These are phyloP conservation scores for Sinocyclocheilus rhinocerous DNA, from an alignment of 2,113 vertebrate species.

Conservation along the genomic window DNA sequence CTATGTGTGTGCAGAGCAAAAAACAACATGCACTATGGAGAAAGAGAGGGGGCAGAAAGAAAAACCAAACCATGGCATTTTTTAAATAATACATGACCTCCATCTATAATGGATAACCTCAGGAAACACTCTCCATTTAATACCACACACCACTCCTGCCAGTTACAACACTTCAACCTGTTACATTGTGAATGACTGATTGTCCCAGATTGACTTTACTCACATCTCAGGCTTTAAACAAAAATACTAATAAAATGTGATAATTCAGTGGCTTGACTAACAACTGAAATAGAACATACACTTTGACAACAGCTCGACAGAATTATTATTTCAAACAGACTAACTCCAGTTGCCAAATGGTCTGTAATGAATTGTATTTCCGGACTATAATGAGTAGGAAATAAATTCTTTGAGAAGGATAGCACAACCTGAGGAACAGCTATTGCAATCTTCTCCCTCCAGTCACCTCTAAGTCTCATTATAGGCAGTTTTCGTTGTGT, in stretches of 20 bases:
- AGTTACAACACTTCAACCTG: not conserved
- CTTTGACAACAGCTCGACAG: not conserved
- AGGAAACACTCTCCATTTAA: not conserved
- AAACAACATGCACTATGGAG: not conserved
- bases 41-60: not conserved
- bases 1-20: not conserved
- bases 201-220: not conserved
- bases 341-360: not conserved
- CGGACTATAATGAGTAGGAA: constrained; percentile 20
- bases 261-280: constrained; percentile 1
- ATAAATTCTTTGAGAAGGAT: not conserved
- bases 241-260: not conserved
- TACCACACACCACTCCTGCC: not conserved
- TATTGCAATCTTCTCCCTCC: not conserved
- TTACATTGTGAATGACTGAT: not conserved
- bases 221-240: not conserved
- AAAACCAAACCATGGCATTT: not conserved
- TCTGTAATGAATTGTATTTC: not conserved
- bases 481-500: not conserved
- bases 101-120: not conserved
- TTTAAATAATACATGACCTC: not conserved
- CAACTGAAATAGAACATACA: constrained; percentile 1
- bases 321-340: not conserved
- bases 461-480: constrained; percentile 26
- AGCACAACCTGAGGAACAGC: not conserved